These are phyloP conservation scores for Pachycephala philippinensis DNA, from an alignment of 2,113 vertebrate genomes.

Conservation along the genomic window DNA sequence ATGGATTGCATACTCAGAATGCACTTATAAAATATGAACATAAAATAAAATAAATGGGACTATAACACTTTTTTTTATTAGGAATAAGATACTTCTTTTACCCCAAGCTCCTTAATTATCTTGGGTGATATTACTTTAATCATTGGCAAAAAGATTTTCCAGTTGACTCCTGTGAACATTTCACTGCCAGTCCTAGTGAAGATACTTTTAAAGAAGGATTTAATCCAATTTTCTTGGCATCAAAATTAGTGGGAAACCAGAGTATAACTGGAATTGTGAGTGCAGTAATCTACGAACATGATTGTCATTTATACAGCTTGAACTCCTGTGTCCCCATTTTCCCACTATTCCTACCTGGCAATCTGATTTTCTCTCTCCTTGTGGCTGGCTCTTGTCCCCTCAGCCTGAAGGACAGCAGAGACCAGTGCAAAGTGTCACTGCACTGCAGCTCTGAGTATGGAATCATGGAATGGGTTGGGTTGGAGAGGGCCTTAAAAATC, in stretches of 20 bases:
- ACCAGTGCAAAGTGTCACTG: neutral
- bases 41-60: neutral
- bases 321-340: neutral
- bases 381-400: neutral
- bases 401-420: neutral
- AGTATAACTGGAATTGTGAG: neutral
- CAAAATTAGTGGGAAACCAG: neutral
- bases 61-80: neutral
- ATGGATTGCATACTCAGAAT: neutral
- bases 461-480: rapidly evolving
- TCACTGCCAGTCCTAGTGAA: neutral
- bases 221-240: neutral
- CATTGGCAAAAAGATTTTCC: neutral
- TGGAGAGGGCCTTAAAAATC: neutral
- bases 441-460: neutral
- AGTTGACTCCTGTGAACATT: neutral
- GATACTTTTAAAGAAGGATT: neutral
- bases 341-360: neutral
- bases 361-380: neutral
- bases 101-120: neutral
- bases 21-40: neutral
- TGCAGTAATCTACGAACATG: neutral
- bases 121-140: neutral
- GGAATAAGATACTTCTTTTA: neutral
- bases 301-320: neutral